Conservation (phyloP, 2,888 invertebrate species). For the Aphodius sticticus region DNA sequence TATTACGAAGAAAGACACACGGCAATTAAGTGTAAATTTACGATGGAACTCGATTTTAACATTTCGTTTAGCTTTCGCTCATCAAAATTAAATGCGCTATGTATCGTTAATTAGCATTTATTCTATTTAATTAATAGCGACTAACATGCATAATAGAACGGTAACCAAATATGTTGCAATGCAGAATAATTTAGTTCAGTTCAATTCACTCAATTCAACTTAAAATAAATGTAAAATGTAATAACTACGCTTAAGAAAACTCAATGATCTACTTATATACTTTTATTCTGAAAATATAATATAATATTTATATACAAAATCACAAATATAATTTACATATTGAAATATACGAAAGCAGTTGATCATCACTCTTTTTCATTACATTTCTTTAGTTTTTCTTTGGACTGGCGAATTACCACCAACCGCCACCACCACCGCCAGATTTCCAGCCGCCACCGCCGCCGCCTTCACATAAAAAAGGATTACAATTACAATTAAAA, state of each 20-base stretch:
- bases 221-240: too few species aligned
- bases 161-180: background rate
- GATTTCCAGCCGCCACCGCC: constrained; percentile 37
- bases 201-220: too few species aligned
- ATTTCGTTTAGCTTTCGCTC: background rate
- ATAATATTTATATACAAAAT: background rate
- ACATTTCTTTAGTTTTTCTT: background rate
- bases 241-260: background rate
- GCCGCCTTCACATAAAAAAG: constrained; percentile 24
- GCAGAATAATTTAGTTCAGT: too few species aligned
- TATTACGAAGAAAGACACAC: background rate
- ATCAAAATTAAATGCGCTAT: background rate
- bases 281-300: background rate
- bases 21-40: background rate
- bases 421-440: constrained; percentile 26
- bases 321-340: background rate
- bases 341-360: background rate
- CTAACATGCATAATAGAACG: background rate
- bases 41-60: background rate
- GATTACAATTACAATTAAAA: background rate
- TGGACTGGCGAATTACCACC: constrained; percentile 13
- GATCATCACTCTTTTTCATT: background rate
- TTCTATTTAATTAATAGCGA: background rate
- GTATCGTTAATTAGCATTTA: background rate
- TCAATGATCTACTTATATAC: background rate